Evolutionary conservation across 2,113 vertebrate genomes (phyloP), one percentile per base, ranked within the genome.

Genomic region (Corydoras sp.): DNA sequence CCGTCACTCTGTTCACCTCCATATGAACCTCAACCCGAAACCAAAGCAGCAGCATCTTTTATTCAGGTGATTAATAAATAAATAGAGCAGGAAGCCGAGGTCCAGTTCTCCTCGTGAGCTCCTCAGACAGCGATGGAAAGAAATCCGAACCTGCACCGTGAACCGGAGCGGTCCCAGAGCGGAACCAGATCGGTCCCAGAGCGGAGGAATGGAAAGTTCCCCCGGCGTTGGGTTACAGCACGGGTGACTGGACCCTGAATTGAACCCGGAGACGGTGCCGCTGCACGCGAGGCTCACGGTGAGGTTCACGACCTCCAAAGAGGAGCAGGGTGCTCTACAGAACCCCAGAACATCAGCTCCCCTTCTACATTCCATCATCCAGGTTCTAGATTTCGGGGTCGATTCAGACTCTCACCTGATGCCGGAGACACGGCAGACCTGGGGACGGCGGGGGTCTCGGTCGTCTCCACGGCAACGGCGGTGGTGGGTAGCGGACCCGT

Each of bases 101-200:
- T 43, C 7, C 35, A 43, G 4, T 43, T 43, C 35, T 43, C 35
- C 35, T 43, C 35, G 4, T 43, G 35, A 43, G 35, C 35, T 43
- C 7, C 35, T 43, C 71, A 72, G 13, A 82, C 78, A 58, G 35
- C 58, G 55, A 15, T 3, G 54, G 58, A n/a, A 69, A 61, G 65
- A 60, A 30, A 65, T 53, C 18, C 58, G 8, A 66, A 12, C 14
- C 49, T 24, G 10, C 13, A 35, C 15, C 15, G 13, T 32, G 14
- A 62, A 49, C 65, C 35, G 15, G 60, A 50, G 32, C 59, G 7
- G 49, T 75, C 63, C 63, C 58, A 74, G 62, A 67, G 64, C 18
- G 18, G 18, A 24, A 24, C 18, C 18, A 2, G 18, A 24, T 1
- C 18, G 18, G 18, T 24, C 18, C 18, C 18, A 24, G 18, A 24